phyloP scores from a whole-genome alignment of 2,113 vertebrate species.

The Verasper variegatus region DNA sequence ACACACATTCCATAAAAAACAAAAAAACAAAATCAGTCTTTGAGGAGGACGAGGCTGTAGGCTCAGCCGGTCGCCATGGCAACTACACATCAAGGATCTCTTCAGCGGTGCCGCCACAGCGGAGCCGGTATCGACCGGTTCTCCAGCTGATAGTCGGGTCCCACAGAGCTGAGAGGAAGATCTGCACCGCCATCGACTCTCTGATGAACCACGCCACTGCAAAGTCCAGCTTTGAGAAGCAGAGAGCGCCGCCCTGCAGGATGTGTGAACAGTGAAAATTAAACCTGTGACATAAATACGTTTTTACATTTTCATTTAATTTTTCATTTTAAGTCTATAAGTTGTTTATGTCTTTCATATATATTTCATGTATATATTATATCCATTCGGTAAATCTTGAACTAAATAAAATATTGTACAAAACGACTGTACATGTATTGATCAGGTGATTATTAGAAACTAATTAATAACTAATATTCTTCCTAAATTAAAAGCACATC shows the following conservation, averaged over 20 bases:
- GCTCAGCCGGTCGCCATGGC: not conserved
- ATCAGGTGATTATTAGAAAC: too few relatives aligned
- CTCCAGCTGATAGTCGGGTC: conserved; percentile 99
- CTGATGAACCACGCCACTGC: conserved; percentile 99
- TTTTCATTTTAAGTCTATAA: too few relatives aligned
- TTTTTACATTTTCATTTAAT: too few relatives aligned
- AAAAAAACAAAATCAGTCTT: conserved; percentile 44
- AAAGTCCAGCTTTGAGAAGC: conserved; percentile 98
- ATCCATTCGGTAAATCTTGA: not conserved
- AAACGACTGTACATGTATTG: not conserved
- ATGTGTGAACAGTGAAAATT: not conserved
- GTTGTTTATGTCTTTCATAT: too few relatives aligned
- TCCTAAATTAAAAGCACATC: conserved; percentile 19
- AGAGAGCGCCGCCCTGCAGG: conserved; percentile 80
- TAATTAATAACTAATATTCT: not conserved
- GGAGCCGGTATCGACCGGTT: conserved; percentile 94
- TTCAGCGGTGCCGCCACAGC: conserved; percentile 97
- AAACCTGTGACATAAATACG: too few relatives aligned
- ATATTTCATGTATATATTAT: too few relatives aligned
- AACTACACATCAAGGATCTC: conserved; percentile 94
- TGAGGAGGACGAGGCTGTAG: not conserved
- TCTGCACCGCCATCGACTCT: conserved; percentile 98
- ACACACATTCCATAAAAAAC: conserved; percentile 40
- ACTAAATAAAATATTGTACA: not conserved
- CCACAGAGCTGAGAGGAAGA: conserved; percentile 98